Percentiles rank a stretch among this genome's conserved stretches.
phyloP scores from a whole-genome alignment of 2,888 invertebrate genomes.

The Acholoe squamosa region DNA sequence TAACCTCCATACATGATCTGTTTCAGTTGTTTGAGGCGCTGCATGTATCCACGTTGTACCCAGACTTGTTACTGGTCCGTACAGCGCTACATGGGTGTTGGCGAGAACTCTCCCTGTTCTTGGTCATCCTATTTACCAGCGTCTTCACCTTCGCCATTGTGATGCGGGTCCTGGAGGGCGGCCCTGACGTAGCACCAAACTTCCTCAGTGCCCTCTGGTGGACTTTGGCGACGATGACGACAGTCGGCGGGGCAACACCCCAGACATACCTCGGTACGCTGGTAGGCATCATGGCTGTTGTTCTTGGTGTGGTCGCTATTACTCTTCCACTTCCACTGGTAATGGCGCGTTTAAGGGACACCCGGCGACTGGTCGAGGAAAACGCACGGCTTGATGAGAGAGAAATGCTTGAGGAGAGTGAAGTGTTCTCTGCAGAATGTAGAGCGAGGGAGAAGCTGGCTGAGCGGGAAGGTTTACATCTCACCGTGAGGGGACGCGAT shows the following conservation, averaged over 20 bases:
- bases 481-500: not conserved
- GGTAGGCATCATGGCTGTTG: not conserved
- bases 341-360: not conserved
- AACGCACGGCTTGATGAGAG: conserved; percentile 18
- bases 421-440: not conserved
- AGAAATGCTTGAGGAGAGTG: not conserved
- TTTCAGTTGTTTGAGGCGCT: conserved; percentile 23
- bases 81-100: not conserved
- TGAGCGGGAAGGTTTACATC: not conserved
- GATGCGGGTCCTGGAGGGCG: conserved; percentile 2
- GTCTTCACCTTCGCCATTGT: conserved; percentile 13
- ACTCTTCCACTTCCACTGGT: conserved; percentile 42
- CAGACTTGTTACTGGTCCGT: not conserved
- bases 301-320: conserved; percentile 24
- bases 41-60: conserved; percentile 22
- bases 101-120: not conserved
- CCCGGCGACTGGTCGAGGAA: conserved; percentile 21
- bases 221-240: conserved; percentile 40
- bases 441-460: not conserved
- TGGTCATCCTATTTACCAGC: not conserved
- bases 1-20: not conserved
- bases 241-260: not conserved
- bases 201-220: conserved; percentile 56
- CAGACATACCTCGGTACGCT: not conserved
- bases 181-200: not conserved